A percentile compares a stretch with the other conserved stretches of the same genome.
Conservation (phyloP, 2,113 vertebrate species). For the Orthochromis indermauri region DNA sequence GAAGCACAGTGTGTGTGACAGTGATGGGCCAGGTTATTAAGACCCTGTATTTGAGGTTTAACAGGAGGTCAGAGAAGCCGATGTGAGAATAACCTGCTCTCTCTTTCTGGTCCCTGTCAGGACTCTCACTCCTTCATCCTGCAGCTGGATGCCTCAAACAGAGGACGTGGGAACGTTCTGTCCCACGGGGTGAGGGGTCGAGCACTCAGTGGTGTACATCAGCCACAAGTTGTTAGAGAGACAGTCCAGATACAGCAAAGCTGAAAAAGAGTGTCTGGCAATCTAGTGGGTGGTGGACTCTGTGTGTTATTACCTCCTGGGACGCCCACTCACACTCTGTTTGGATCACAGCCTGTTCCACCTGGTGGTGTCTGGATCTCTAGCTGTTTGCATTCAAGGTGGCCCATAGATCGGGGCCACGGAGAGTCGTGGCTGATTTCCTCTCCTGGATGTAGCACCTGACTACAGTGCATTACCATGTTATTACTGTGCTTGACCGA, state of each 20-base stretch:
- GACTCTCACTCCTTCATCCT: background rate
- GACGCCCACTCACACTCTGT: background rate
- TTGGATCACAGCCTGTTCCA: background rate
- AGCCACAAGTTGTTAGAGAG: background rate
- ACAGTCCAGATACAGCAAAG: background rate
- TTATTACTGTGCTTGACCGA: background rate
- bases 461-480: background rate
- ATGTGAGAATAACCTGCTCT: background rate
- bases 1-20: background rate
- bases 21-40: background rate
- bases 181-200: background rate
- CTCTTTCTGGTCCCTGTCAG: background rate
- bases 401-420: background rate
- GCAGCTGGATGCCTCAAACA: background rate
- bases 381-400: background rate
- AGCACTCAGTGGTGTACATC: background rate
- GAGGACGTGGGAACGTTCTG: background rate
- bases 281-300: background rate
- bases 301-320: background rate
- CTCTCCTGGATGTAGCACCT: background rate
- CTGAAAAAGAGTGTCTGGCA: background rate
- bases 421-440: background rate
- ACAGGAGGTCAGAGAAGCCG: background rate
- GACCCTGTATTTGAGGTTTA: background rate
- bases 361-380: background rate